Evolutionary conservation across 2,113 vertebrate species (phyloP), one percentile per base, ranked within the genome.

Genomic region (Callocephalon fimbriatum): DNA sequence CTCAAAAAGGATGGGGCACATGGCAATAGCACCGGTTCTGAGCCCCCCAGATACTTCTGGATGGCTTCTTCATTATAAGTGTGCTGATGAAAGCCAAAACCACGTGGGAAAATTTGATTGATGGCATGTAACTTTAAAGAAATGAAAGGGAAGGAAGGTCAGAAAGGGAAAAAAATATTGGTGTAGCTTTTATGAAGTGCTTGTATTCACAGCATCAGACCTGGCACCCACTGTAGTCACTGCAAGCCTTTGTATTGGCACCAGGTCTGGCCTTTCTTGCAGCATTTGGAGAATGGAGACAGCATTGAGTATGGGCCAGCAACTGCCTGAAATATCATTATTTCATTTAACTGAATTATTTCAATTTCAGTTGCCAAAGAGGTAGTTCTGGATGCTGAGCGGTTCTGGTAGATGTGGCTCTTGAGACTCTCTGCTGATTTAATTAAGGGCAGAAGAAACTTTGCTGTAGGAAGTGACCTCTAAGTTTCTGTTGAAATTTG

Each of bases 201-300:
- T 27, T 53, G 15, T 38, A 74, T 45, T 47, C 0, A 2, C 29
- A 54, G 72, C n/a, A 16, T n/a, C 15, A 7, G 81, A 45, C 15
- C 70, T 37, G 22, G n/a, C 21, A 12, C 27, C 37, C 10, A 2
- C 16, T 0, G 2, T 3, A 0, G 19, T 12, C 2, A 2, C 22
- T n/a, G 37, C n/a, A 6, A 42, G 71, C 15, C 32, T 59, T 38
- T 56, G 17, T 8, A 2, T 45, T 0, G 1, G 38, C 23, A 38
- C 4, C 38, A 12, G 59, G 29, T 6, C 6, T 37, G 72, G 40
- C 63, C 29, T 32, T 42, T 50, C 27, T 13, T 54, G 72, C 35
- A 71, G 86, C 2, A 0, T 12, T 3, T 51, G 80, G 51, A 56
- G 45, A 61, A 61, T 23, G 44, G 56, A 82, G 35, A n/a, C 1